These are phyloP conservation scores for Catagonus wagneri DNA, from an alignment of 2,113 vertebrate species.

Conservation along the genomic window DNA sequence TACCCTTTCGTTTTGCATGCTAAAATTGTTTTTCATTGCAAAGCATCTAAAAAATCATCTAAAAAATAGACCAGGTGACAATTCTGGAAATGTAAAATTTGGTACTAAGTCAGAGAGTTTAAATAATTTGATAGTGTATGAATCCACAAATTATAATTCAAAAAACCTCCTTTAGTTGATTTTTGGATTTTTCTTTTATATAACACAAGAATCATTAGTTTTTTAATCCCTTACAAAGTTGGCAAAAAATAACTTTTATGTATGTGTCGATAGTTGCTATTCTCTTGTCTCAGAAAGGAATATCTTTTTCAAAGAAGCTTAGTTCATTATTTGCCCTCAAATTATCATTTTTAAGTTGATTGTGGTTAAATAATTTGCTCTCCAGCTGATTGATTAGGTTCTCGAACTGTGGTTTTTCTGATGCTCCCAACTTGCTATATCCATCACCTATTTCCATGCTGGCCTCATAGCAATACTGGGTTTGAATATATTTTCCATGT, in stretches of 20 bases:
- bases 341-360: constrained; percentile 16
- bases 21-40: constrained; percentile 28
- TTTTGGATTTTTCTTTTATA: background rate
- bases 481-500: background rate
- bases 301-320: background rate
- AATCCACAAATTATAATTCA: background rate
- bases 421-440: background rate
- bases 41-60: background rate
- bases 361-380: constrained; percentile 15
- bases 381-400: background rate
- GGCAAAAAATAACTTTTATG: background rate
- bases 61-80: background rate
- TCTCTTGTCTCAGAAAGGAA: background rate
- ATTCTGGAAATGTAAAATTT: background rate
- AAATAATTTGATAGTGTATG: constrained; percentile 34
- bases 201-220: background rate
- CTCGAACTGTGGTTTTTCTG: background rate
- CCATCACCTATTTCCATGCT: background rate
- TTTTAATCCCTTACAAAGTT: background rate
- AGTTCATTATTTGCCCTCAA: background rate
- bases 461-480: background rate
- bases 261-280: background rate
- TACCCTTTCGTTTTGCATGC: background rate
- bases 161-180: background rate
- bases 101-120: background rate